Conservation (phyloP, 2,113 vertebrate species). For the Dipodomys stephensi region DNA sequence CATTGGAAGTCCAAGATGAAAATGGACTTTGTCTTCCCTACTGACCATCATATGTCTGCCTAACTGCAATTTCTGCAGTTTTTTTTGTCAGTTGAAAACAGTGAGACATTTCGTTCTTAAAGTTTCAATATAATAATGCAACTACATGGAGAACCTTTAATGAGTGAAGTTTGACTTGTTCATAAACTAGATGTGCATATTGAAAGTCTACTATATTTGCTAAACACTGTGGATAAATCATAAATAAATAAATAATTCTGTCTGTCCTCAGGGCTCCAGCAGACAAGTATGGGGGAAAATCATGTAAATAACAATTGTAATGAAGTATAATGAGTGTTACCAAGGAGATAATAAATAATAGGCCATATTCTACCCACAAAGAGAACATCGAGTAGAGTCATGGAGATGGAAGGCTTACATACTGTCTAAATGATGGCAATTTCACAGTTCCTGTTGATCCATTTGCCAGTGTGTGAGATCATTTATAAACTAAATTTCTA, state of each 20-base stretch:
- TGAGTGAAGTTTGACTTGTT: neutral
- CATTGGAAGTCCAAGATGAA: neutral
- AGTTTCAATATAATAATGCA: slow-evolving; percentile 14
- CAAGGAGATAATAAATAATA: neutral
- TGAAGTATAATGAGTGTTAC: neutral
- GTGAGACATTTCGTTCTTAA: neutral
- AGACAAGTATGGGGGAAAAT: neutral
- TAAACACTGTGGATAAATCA: neutral
- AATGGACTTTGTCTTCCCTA: neutral
- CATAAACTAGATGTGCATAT: slow-evolving; percentile 17
- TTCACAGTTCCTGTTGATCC: neutral
- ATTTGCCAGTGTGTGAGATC: neutral
- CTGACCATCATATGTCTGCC: neutral
- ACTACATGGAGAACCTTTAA: neutral
- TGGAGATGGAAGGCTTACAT: neutral
- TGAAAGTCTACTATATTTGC: neutral
- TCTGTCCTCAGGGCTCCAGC: neutral
- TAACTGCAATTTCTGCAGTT: slow-evolving; percentile 29
- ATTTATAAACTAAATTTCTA: neutral
- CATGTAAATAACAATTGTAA: neutral
- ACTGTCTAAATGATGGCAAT: neutral
- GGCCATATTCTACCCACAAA: neutral
- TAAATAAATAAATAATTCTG: neutral
- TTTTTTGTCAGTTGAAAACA: slow-evolving; percentile 18
- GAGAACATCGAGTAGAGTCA: neutral